Evolutionary conservation across 2,888 invertebrate species (phyloP), one percentile per base, ranked within the genome.

Genomic region (Platycheirus albimanus): DNA sequence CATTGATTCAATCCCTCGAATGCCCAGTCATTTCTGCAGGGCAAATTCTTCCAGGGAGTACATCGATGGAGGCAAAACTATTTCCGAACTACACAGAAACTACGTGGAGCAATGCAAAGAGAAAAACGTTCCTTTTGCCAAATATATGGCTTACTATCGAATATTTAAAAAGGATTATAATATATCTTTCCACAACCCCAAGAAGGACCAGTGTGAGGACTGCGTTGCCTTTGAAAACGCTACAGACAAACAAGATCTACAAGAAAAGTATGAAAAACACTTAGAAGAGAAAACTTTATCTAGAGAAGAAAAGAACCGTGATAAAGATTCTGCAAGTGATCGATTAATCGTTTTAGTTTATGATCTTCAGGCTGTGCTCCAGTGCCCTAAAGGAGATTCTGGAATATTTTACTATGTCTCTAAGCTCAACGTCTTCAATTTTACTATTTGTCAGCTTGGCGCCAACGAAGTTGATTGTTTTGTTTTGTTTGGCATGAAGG

Each of bases 401-500:
- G 87, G 87, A 6, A 80, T 76, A 30, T 87, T 89, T 58, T 88
- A 88, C 71, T 88, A 88, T 49, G 87, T 86, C 47, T 87, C 85
- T 0, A 88, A 88, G 85, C 61, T 87, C 13, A 87, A 87, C 75
- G 85, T 86, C 11, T 78, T 86, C 17, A 88, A 88, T 80, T 84
- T 88, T 17, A 88, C 88, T 38, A 85, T 88, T 64, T 87, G 85
- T 69, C 74, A 88, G 52, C 52, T 89, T 5, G 67, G 87, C 77
- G 49, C 7, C 24, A 70, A 58, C 15, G 64, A 33, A 17, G 30
- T 52, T 17, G 17, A 33, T 52, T 52, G 11, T 17, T 52, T n/a
- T n/a, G n/a, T 11, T 52, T 86, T 85, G 85, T 89, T 36, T 89
- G 89, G 88, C 87, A 89, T 67, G 88, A 90, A 72, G 85, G 87